Evolutionary conservation across 2,888 invertebrate species (phyloP), one percentile per base, ranked within the genome.

Genomic region (Kryphioiulus occultus): DNA sequence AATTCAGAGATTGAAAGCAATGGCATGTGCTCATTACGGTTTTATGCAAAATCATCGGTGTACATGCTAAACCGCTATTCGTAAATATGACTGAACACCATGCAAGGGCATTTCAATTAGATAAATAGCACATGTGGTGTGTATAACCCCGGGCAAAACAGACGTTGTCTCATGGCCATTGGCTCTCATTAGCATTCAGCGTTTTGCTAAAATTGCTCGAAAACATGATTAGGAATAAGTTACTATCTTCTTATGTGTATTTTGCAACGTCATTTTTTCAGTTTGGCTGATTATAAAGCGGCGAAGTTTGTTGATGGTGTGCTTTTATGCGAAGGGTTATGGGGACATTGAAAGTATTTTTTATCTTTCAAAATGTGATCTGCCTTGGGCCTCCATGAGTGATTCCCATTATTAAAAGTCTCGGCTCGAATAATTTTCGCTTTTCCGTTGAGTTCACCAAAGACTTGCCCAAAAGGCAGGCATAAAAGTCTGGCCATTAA

Each of bases 391-490:
- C 4, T 22, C 59, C 19, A n/a, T 22, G 22, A 22, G 22, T 22
- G 59, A 59, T 22, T 59, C 59, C 22, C 59, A 59, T 59, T 22
- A 59, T 59, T 59, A 59, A 53, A 53, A 53, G 19, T 19, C 53
- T 59, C 59, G 3, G 10, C 22, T 68, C 10, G 59, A 68, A 68
- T 68, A 68, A 22, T 68, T 68, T 68, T 68, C 26, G 26, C 22
- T 26, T 68, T 68, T 68, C 22, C 22, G 68, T 68, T 22, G 9
- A 26, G 26, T 68, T 68, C 26, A 1, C 68, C 1, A 26, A 22
- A 68, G 68, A 22, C 26, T 68, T 22, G 68, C 68, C 68, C n/a
- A 59, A 42, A 59, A 59, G 59, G 59, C 59, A 59, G 59, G 59
- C 22, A 10, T 22, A 68, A 26, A 68, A 68, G 68, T 22, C 68